These are phyloP conservation scores for Menura novaehollandiae DNA, from an alignment of 2,113 vertebrate genomes.

Conservation along the genomic window DNA sequence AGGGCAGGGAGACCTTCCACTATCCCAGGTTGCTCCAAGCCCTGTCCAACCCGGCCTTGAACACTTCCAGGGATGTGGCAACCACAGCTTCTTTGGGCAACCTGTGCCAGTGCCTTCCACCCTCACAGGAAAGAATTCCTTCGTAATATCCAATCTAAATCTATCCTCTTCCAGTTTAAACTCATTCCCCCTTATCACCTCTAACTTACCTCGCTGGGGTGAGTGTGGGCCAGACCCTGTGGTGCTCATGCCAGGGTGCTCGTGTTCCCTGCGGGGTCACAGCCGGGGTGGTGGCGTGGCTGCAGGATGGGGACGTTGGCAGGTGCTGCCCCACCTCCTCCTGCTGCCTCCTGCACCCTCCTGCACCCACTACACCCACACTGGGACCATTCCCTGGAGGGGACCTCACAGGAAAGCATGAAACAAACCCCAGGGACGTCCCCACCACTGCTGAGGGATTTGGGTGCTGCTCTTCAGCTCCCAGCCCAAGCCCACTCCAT, in stretches of 20 bases:
- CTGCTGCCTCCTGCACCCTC: neutral
- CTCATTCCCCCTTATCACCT: too few species aligned
- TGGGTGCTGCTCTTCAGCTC: neutral
- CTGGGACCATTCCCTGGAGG: neutral
- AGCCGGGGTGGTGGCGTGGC: fast-evolving
- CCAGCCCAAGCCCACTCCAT: fast-evolving
- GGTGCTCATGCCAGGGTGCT: fast-evolving
- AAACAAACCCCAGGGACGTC: neutral
- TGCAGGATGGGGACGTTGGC: neutral
- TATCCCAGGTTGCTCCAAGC: neutral
- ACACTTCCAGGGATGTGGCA: neutral
- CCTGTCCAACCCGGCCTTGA: neutral
- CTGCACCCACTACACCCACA: neutral
- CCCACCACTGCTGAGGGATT: neutral
- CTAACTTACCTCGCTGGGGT: fast-evolving
- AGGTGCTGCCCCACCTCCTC: neutral
- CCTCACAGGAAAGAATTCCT: neutral
- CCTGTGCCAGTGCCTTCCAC: neutral
- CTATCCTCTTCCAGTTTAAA: neutral
- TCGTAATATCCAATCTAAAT: neutral
- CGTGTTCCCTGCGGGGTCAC: neutral
- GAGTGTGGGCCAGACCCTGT: fast-evolving
- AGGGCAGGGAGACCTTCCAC: neutral
- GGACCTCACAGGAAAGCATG: fast-evolving
- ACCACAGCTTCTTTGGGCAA: neutral